phyloP scores from a whole-genome alignment of 2,888 invertebrate species.

The Cryptocephalus primarius region DNA sequence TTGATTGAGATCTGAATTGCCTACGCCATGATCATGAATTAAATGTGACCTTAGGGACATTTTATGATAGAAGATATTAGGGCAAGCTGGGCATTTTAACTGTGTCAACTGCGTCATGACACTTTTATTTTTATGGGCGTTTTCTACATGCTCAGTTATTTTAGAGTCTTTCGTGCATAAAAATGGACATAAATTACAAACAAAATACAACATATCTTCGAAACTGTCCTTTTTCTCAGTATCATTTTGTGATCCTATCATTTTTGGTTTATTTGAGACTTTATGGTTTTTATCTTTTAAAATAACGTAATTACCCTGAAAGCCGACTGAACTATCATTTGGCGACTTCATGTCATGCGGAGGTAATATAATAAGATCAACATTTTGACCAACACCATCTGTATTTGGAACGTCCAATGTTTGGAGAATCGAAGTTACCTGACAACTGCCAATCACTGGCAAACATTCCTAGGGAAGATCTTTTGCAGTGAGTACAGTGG shows the following conservation, averaged over 20 bases:
- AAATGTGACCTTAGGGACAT: conserved; percentile 54
- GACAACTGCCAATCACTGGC: conserved; percentile 31
- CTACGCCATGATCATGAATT: conserved; percentile 58
- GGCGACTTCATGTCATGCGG: conserved; percentile 22
- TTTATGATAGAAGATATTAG: conserved; percentile 50
- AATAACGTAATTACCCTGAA: conserved; percentile 23
- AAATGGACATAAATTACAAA: conserved; percentile 35
- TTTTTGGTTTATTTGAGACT: conserved; percentile 4
- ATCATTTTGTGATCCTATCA: conserved; percentile 2
- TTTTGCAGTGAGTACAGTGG: not conserved
- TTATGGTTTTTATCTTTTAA: conserved; percentile 20
- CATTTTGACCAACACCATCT: conserved; percentile 21
- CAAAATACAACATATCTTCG: conserved; percentile 31
- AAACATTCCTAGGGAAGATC: conserved; percentile 25
- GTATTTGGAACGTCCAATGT: conserved; percentile 22
- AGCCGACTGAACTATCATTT: conserved; percentile 13
- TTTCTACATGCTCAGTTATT: conserved; percentile 32
- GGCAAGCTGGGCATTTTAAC: conserved; percentile 56
- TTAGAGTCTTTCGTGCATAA: conserved; percentile 31
- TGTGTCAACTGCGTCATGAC: conserved; percentile 41
- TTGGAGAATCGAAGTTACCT: conserved; percentile 31
- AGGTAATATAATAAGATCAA: conserved; percentile 26
- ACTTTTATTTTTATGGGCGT: conserved; percentile 41
- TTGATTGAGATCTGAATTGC: conserved; percentile 46
- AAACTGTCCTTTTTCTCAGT: conserved; percentile 17